Base-by-base conservation (phyloP, 2,797 vertebrate species). In the Pantherophis vulpinus region DNA sequence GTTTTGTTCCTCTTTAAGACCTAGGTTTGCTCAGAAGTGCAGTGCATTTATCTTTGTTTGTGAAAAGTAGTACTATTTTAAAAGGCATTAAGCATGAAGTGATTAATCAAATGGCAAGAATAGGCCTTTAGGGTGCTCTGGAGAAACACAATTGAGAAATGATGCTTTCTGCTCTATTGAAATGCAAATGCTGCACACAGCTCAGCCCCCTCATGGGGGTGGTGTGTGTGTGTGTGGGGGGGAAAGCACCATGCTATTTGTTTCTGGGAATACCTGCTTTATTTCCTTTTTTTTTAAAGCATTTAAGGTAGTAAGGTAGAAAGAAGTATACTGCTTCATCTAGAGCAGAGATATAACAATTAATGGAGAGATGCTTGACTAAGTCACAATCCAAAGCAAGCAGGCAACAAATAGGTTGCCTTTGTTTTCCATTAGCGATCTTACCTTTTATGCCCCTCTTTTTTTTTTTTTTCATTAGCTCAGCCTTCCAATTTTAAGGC, bases 61-160 rank as follows among this genome's bases (percentile, higher is more conserved):
- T 92, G 91, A 88, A 92, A 94, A 96, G 93, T 1, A 95, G 92
- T 90, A 94, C 91, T 87, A 79, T 93, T 97, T 96, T 96, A 89
- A 96, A 96, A 92, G 94, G 10, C 90, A 94, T 63, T 42, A 70
- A 95, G 93, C 94, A 92, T 93, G 94, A 95, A 95, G 93, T 91
- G 93, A 96, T 97, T 97, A 96, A 94, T 97, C 96, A 97, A 95
- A 94, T 60, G 93, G 93, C 96, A 95, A 94, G 93, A 96, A 95
- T 89, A 95, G 93, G 87, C 93, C 90, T 93, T 93, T 91, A 66
- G 89, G 92, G 89, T 96, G 92, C 92, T 96, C 95, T 94, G 93
- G 88, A 93, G 96, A 94, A 93, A 91, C 93, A 42, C 86, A 90
- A 88, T 63, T 91, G 95, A 95, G 95, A 94, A 96, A 95, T 51